These are phyloP conservation scores for Centropus bengalensis DNA, from an alignment of 2,113 vertebrate genomes.

Conservation along the genomic window DNA sequence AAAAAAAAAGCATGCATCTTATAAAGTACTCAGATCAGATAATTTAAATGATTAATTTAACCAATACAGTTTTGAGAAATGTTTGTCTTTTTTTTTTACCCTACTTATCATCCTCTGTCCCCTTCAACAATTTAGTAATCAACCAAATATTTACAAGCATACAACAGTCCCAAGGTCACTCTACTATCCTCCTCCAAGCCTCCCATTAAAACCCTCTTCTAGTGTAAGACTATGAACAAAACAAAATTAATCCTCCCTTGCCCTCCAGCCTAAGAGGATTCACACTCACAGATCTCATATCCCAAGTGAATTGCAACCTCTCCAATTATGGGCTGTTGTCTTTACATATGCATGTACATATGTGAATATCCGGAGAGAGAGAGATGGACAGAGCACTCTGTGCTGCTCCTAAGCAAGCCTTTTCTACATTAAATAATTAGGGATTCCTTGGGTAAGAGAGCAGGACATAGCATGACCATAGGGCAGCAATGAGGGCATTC, in stretches of 20 bases:
- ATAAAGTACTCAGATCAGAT: background rate
- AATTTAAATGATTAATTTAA: constrained; percentile 43
- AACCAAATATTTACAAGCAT: background rate
- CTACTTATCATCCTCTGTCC: background rate
- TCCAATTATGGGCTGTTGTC: background rate
- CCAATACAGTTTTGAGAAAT: background rate
- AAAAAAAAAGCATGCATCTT: background rate
- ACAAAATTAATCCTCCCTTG: constrained; percentile 37
- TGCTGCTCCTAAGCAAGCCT: background rate
- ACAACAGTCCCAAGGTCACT: constrained; percentile 27
- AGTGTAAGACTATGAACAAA: background rate
- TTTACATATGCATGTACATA: background rate
- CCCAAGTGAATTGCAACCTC: background rate
- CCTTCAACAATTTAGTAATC: background rate
- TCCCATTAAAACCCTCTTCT: background rate
- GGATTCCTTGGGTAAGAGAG: background rate
- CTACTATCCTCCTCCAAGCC: background rate
- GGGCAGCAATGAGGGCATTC: background rate
- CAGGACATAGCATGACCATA: background rate
- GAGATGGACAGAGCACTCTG: background rate
- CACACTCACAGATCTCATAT: background rate
- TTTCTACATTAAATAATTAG: constrained; percentile 21
- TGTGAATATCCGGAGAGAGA: background rate
- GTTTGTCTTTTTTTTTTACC: constrained; percentile 1
- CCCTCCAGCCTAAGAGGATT: constrained; percentile 42